Conservation (phyloP, 2,888 invertebrate genomes). For the Nomada hirtipes region DNA sequence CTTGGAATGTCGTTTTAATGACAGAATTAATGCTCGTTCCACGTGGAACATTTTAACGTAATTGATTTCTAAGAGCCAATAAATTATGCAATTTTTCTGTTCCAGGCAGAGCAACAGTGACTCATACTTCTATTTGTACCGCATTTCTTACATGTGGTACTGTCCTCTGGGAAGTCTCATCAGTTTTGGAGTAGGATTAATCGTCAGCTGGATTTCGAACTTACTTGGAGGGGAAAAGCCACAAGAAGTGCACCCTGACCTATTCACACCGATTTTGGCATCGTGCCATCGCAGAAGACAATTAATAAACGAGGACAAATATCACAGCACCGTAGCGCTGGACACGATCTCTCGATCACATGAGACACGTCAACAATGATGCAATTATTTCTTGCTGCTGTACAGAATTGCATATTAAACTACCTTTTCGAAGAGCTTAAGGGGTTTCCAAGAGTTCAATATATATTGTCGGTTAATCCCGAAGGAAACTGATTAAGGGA, state of each 20-base stretch:
- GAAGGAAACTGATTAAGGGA: too few relatives aligned
- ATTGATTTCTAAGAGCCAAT: conserved; percentile 6
- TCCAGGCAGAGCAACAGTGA: conserved; percentile 56
- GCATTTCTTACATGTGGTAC: conserved; percentile 81
- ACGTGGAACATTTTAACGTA: not conserved
- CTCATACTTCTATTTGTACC: conserved; percentile 78
- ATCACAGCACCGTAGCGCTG: conserved; percentile 7
- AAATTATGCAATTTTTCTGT: conserved; percentile 27
- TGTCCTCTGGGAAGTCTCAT: conserved; percentile 76
- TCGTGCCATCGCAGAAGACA: conserved; percentile 59
- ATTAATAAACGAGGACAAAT: conserved; percentile 23
- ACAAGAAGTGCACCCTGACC: conserved; percentile 68
- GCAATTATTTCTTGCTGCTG: not conserved
- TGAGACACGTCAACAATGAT: not conserved
- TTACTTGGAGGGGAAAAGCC: conserved; percentile 39
- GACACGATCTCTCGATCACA: conserved; percentile 7
- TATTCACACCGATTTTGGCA: conserved; percentile 74
- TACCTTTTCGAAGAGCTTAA: too few relatives aligned
- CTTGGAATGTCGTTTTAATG: not conserved
- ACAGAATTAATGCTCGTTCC: not conserved
- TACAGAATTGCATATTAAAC: not conserved
- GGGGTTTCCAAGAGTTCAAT: too few relatives aligned
- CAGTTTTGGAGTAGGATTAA: conserved; percentile 70
- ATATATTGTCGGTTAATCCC: too few relatives aligned
- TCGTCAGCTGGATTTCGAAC: conserved; percentile 65